phyloP scores from a whole-genome alignment of 2,113 vertebrate species.

The Proterorhinus semilunaris region DNA sequence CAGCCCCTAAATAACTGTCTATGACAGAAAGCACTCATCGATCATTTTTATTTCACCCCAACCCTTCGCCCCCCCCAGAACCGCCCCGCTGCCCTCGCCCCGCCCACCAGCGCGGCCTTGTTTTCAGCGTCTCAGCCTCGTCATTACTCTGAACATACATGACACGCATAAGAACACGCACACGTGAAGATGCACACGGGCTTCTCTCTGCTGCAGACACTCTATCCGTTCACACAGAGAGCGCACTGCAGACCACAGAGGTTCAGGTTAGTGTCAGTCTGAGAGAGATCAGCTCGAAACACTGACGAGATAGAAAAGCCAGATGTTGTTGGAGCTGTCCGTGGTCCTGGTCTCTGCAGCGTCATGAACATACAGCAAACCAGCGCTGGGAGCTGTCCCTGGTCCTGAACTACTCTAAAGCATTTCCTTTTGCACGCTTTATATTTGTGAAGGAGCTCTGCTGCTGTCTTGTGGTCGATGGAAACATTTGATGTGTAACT shows the following conservation, averaged over 20 bases:
- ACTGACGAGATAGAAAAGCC: not conserved
- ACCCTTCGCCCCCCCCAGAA: slow-evolving; percentile 37
- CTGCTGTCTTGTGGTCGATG: too few species aligned
- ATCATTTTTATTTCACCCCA: slow-evolving; percentile 77
- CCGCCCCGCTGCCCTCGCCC: slow-evolving; percentile 25
- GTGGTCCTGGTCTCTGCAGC: not conserved
- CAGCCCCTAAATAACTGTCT: slow-evolving; percentile 75
- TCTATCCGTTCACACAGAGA: not conserved
- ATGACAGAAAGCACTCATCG: slow-evolving; percentile 77
- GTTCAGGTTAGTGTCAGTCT: too few species aligned
- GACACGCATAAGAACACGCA: slow-evolving; percentile 3
- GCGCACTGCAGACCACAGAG: not conserved
- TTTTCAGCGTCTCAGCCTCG: slow-evolving; percentile 51
- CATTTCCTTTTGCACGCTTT: too few species aligned
- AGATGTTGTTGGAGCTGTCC: not conserved
- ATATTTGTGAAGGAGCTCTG: too few species aligned
- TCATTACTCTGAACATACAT: slow-evolving; percentile 41
- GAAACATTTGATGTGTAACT: too few species aligned
- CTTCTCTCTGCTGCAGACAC: not conserved
- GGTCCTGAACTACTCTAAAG: not conserved
- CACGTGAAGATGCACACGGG: not conserved
- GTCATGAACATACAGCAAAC: not conserved
- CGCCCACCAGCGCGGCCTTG: slow-evolving; percentile 27
- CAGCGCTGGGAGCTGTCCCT: not conserved
- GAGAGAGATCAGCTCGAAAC: not conserved